Base-by-base conservation (phyloP, 2,888 invertebrate genomes). In the Orgyia antiqua region DNA sequence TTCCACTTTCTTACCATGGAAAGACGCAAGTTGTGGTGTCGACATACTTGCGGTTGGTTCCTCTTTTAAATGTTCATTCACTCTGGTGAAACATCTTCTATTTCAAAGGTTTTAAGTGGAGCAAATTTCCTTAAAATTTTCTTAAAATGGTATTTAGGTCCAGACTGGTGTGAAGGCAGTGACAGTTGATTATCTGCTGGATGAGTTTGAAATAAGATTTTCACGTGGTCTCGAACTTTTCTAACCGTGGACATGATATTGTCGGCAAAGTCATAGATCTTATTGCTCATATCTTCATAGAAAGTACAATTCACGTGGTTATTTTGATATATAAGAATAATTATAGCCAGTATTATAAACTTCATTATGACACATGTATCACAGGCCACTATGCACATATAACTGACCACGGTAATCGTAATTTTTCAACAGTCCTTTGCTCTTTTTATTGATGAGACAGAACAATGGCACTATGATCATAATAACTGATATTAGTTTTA, bases 1-100 rank as follows among this genome's bases (percentile, higher is more conserved):
- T 31, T 78, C 73, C 11, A 72, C 46, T 19, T 46, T 50, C 20
- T 61, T 60, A n/a, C 77, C 73, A 19, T 79, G 76, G 4, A 64
- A 39, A 2, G 42, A 48, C 2, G 68, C 68, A 24, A 80, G 46
- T 29, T 74, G 68, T 1, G 74, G 61, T 5, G 69, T 69, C 2
- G 69, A 60, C 59, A 74, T 55, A 3, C 63, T 39, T 2, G 55
- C 56, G 9, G 59, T 55, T n/a, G 63, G 58, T 29, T 66, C 67
- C 5, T 48, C 39, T 34, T 49, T 62, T 9, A 57, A 24, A 20
- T 38, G 56, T 4, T 38, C 10, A 28, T 51, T n/a, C n/a, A 51
- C 15, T 58, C 58, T 1, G 53, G 40, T 4, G 30, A 32, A 11
- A 51, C 48, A 0, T 37, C 40, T 24, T 50, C 45, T 9, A 28